phyloP scores from a whole-genome alignment of 2,888 invertebrate genomes.

The Melanchra persicariae region DNA sequence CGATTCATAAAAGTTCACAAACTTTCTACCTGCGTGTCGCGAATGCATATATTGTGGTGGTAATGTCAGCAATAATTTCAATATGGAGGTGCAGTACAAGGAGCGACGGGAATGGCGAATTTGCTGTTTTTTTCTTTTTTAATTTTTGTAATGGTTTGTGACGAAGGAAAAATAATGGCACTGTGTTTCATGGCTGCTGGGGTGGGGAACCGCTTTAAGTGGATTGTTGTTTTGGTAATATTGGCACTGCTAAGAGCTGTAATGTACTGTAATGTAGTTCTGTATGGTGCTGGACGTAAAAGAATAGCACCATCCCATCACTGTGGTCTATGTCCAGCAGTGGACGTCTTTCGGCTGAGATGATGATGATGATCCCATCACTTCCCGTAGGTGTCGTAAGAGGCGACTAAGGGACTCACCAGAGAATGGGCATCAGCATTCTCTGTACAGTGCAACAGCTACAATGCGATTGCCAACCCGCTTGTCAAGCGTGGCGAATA shows the following conservation, averaged over 20 bases:
- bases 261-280: too few relatives aligned
- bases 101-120: slow-evolving; percentile 58
- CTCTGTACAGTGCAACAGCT: too few relatives aligned
- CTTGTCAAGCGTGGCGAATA: too few relatives aligned
- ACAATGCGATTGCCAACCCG: too few relatives aligned
- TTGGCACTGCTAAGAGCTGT: not conserved
- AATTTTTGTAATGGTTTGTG: slow-evolving; percentile 57
- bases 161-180: slow-evolving; percentile 27
- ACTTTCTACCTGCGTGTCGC: slow-evolving; percentile 69
- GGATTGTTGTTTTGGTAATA: not conserved
- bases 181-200: slow-evolving; percentile 8
- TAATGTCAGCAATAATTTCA: slow-evolving; percentile 67
- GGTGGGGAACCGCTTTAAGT: not conserved
- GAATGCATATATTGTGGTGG: slow-evolving; percentile 68
- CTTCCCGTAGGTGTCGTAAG: too few relatives aligned
- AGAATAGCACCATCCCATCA: too few relatives aligned
- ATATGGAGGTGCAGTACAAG: slow-evolving; percentile 66
- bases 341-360: too few relatives aligned
- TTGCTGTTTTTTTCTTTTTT: slow-evolving; percentile 54
- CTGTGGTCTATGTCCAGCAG: too few relatives aligned
- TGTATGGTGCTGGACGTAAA: too few relatives aligned
- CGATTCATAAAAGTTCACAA: slow-evolving; percentile 69
- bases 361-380: too few relatives aligned
- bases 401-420: too few relatives aligned
- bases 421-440: too few relatives aligned